phyloP scores from a whole-genome alignment of 1,140 invertebrate species.

The Lithobius niger region DNA sequence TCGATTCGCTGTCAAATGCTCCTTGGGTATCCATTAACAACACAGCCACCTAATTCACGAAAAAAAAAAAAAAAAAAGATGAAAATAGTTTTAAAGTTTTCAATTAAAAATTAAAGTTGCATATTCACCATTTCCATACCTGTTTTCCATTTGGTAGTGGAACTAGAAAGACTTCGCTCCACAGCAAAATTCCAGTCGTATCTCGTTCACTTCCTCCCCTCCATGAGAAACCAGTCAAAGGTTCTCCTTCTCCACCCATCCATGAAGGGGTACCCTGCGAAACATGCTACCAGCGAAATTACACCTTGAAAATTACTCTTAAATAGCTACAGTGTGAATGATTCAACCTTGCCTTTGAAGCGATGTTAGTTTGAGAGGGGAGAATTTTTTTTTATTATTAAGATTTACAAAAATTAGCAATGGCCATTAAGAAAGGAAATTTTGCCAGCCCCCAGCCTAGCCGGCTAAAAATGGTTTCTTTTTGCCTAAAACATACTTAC shows the following conservation, averaged over 20 bases:
- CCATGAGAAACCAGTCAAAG: slow-evolving; percentile 59
- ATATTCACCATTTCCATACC: slow-evolving; percentile 13
- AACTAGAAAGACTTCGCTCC: slow-evolving; percentile 83
- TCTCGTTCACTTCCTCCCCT: slow-evolving; percentile 83
- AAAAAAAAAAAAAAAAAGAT: slow-evolving; percentile 8
- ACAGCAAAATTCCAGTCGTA: slow-evolving; percentile 89
- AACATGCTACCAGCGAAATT: too few species aligned
- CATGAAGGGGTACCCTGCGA: slow-evolving; percentile 29
- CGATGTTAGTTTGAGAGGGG: too few species aligned
- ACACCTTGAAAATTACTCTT: too few species aligned
- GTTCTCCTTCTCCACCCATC: slow-evolving; percentile 34
- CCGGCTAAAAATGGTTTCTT: too few species aligned
- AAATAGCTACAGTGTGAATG: too few species aligned
- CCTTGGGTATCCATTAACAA: slow-evolving; percentile 94
- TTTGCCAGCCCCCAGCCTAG: too few species aligned
- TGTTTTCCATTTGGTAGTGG: slow-evolving; percentile 38
- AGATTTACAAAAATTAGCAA: too few species aligned
- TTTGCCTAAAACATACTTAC: too few species aligned
- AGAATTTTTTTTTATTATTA: too few species aligned
- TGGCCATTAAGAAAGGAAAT: too few species aligned
- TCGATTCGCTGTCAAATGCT: slow-evolving; percentile 91
- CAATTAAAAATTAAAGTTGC: neutral
- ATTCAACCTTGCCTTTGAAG: too few species aligned
- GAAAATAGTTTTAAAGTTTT: neutral
- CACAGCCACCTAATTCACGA: slow-evolving; percentile 48